Percentiles rank a stretch among this genome's conserved stretches.
These are phyloP conservation scores for Benthosema pterotum DNA, from an alignment of 2,797 vertebrate species.

Conservation along the genomic window DNA sequence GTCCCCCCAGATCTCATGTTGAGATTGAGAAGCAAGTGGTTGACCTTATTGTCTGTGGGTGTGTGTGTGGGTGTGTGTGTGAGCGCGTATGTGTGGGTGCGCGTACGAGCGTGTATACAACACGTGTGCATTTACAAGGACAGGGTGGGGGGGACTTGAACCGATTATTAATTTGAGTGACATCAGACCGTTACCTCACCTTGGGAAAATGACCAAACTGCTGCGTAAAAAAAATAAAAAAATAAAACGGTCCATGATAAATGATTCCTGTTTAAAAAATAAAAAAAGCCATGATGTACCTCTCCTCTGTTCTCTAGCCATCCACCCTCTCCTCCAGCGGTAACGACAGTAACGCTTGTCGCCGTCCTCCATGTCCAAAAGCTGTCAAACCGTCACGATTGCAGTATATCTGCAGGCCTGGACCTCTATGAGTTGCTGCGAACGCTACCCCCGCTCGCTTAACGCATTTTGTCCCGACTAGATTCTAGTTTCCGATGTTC, in stretches of 20 bases:
- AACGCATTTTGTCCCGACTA: too few relatives aligned
- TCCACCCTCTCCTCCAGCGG: conserved; percentile 1
- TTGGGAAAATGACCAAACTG: conserved; percentile 2
- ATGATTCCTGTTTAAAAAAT: not conserved
- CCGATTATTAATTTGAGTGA: not conserved
- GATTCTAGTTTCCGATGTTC: too few relatives aligned
- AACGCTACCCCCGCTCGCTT: conserved; percentile 56
- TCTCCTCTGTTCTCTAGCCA: conserved; percentile 23
- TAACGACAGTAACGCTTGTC: conserved; percentile 3
- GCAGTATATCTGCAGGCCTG: conserved; percentile 61
- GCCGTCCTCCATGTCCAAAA: conserved; percentile 42
- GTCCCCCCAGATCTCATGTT: too few relatives aligned
- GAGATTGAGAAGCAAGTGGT: too few relatives aligned
- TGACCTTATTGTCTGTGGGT: not conserved
- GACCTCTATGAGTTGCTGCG: conserved; percentile 41
- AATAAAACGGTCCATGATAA: conserved; percentile 12
- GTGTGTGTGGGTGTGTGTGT: not conserved
- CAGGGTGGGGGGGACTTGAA: not conserved
- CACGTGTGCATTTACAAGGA: too few relatives aligned
- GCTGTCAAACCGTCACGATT: conserved; percentile 66
- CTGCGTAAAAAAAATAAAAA: conserved; percentile 21
- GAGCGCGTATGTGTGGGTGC: not conserved
- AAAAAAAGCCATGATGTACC: conserved; percentile 20
- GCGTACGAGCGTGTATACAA: not conserved
- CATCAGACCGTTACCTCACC: not conserved